These are phyloP conservation scores for Morinoia aosen DNA, from an alignment of 2,888 invertebrate species.

Conservation along the genomic window DNA sequence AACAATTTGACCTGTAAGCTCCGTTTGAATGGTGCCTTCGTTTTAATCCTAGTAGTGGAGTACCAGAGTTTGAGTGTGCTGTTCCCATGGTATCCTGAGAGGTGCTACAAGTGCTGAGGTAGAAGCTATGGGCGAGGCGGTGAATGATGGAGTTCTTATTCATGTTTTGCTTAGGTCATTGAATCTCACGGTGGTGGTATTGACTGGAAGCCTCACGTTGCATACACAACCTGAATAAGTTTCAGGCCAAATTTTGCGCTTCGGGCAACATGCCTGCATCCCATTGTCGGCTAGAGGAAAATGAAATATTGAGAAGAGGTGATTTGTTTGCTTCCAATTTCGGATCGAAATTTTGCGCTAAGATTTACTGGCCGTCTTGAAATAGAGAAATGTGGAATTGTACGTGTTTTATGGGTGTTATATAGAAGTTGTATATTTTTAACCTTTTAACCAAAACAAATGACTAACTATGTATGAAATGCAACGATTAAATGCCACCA, in stretches of 20 bases:
- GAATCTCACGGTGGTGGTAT: neutral
- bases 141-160: constrained; percentile 13
- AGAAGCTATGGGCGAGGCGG: neutral
- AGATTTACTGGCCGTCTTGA: neutral
- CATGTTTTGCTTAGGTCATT: neutral
- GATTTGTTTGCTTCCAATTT: neutral
- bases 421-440: too few relatives aligned
- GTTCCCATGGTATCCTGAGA: neutral
- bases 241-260: constrained; percentile 1
- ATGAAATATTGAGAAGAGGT: neutral
- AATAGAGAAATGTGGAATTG: neutral
- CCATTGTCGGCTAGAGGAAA: neutral
- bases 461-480: too few relatives aligned
- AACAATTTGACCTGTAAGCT: neutral
- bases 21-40: too few relatives aligned
- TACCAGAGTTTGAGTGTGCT: neutral
- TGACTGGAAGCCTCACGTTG: neutral
- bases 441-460: too few relatives aligned
- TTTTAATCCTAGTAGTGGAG: neutral
- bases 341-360: neutral
- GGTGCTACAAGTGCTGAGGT: neutral
- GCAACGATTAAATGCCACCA: too few relatives aligned
- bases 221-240: constrained; percentile 24
- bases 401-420: neutral
- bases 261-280: neutral